These are phyloP conservation scores for Drosophila pandora DNA, from an alignment of 1,140 invertebrate genomes.

Conservation along the genomic window DNA sequence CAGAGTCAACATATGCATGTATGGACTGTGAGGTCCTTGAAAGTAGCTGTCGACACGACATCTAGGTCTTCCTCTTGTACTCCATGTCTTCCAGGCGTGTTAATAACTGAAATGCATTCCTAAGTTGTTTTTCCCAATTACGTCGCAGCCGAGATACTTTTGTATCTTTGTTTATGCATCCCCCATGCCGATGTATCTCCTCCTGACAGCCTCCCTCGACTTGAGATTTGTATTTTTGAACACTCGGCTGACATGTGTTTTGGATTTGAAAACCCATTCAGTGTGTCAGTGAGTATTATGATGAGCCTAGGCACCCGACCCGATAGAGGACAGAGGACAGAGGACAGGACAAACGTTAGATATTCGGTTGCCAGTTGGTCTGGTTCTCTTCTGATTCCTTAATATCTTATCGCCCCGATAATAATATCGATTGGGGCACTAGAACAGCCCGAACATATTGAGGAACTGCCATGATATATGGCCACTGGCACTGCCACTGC, in stretches of 20 bases:
- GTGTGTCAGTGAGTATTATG: constrained; percentile 52
- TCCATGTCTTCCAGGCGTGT: constrained; percentile 18
- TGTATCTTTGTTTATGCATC: constrained; percentile 63
- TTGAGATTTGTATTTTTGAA: constrained; percentile 52
- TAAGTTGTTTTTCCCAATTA: constrained; percentile 44
- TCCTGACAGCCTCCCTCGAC: constrained; percentile 21
- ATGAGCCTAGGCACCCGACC: neutral
- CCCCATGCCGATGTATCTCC: constrained; percentile 12
- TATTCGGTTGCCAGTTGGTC: constrained; percentile 21
- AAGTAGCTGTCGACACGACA: constrained; percentile 56
- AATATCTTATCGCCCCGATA: constrained; percentile 13
- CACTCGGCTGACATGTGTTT: constrained; percentile 61
- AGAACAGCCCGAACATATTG: constrained; percentile 5
- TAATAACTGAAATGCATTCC: constrained; percentile 67
- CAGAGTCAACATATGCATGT: constrained; percentile 40
- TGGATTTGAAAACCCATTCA: constrained; percentile 58
- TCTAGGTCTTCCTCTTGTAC: neutral
- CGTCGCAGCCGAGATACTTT: constrained; percentile 55
- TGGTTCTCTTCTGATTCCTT: neutral
- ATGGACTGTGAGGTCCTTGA: constrained; percentile 55
- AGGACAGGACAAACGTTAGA: neutral
- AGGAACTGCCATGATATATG: constrained; percentile 2
- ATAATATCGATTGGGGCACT: constrained; percentile 5
- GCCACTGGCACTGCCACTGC: too few species aligned
- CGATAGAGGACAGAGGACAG: neutral